Evolutionary conservation across 2,113 vertebrate genomes (phyloP), one percentile per base, ranked within the genome.

Genomic region (Elanoides forficatus): DNA sequence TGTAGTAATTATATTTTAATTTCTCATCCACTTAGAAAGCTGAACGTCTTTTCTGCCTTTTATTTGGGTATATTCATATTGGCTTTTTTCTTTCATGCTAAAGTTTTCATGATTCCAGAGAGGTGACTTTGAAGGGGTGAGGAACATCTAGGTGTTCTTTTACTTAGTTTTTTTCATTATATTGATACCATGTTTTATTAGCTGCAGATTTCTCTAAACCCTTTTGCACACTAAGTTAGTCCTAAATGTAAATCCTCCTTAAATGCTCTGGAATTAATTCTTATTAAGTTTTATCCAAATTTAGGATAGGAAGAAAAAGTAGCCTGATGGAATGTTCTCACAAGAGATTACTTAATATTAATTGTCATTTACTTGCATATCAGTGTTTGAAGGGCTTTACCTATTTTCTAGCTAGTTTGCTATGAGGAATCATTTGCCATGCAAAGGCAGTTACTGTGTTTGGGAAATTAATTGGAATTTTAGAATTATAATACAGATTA

Each of bases 31-130:
- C 23, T 74, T 22, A 65, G 27, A 83, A 74, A 50, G 10, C 10
- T 20, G 21, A 45, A 32, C 0, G 5, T 47, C 4, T 42, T 53
- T 53, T 60, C 15, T 86, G 2, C 2, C 20, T 50, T 73, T 32
- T 70, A 5, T 83, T 52, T 68, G 7, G 0, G 0, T 40, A 30
- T 23, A 4, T 25, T 67, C 7, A 29, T 13, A 17, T 1, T 23
- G 25, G 1, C 3, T 68, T 67, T 74, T 84, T 19, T 48, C 3
- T 45, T 88, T 48, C 5, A 23, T 53, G 22, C 1, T 55, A 18
- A 67, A 66, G 21, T 65, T 50, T 85, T 63, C 3, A 2, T 48
- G 3, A 66, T 90, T 88, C n/a, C 13, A 30, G 20, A 62, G 23
- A 50, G 17, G 8, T 53, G 52, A 63, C 45, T 82, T 83, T 60